Evolutionary conservation across 2,797 vertebrate genomes (phyloP), one percentile per base, ranked within the genome.

Genomic region (Lithobates sylvaticus): DNA sequence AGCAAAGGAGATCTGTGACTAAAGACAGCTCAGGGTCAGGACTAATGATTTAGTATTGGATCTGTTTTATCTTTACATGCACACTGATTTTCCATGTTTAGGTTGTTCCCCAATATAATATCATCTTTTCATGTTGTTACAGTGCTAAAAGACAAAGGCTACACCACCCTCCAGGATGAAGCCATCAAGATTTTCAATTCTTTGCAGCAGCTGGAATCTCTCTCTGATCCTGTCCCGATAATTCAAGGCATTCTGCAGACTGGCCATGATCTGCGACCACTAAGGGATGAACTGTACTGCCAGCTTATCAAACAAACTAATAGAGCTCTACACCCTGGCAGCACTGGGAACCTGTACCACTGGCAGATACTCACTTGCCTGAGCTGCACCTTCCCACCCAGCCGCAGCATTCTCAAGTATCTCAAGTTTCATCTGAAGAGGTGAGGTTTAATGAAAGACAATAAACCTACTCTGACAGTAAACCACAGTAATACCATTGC

Each of bases 231-330:
- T 0, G 91, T 97, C 67, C 95, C 96, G 26, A 93, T 97, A 89
- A 98, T 99, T 92, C 97, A 99, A 91, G 96, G 95, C 18, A 90
- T 99, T 84, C 96, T 99, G 34, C 97, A 97, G 92, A 97, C 96
- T 0, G 97, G 96, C 29, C 97, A 97, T 23, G 98, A 99, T 92
- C 96, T 99, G 34, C 93, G 94, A 27, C 96, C 96, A 0, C 94
- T 99, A 71, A 93, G 97, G 34, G 98, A 99, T 42, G 98, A 99
- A 90, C 94, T 99, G 42, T 99, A 97, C 92, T 99, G 98, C 88
- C 98, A 99, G 92, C 96, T 99, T 74, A 92, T 99, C 91, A 99
- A 99, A 78, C 98, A 99, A 95, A 99, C 97, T n/a, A 94, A 92
- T 5, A 93, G 95, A 39, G 94, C 96, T 26, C 95, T 96, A 0